Base-by-base conservation (phyloP, 92 coral and sea anemone species). In the Epizoanthus fatuus region DNA sequence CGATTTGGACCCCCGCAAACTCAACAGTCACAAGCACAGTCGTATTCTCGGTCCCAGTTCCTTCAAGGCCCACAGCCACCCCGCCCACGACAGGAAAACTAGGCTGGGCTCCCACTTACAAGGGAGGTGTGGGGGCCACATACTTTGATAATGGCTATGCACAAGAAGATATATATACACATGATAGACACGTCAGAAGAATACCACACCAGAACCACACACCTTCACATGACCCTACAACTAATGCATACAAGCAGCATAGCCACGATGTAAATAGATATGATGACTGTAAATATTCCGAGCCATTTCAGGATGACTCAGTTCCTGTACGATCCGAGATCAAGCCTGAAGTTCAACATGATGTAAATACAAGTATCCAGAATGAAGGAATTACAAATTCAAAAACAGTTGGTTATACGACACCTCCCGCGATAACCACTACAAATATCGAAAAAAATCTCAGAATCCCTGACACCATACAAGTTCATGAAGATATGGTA, bases 101-200 rank as follows among this genome's bases (percentile, higher is more conserved):
- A 68, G 8, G n/a, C 49, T 5, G 73, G 73, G 73, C 73, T 68
- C 73, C 45, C 73, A 38, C 73, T 39, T 68, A 9, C 45, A 68
- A 8, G 73, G 49, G 49, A 68, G 51, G 73, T 35, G 73, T 68
- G 49, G 45, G 52, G 9, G 73, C 73, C 52, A 54, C 64, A 17
- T 59, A 19, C 64, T 0, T 59, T 59, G 64, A 59, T 59, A 22
- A n/a, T 19, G 8, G 15, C 15, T n/a, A 44, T 44, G 49, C 1
- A 44, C 49, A 44, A 44, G 8, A 7, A 44, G 35, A 29, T 29
- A 29, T 29, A 29, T 2, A 29, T 29, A 29, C 35, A 29, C 1
- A 29, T 29, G 35, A 29, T 29, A 29, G 35, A 29, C 35, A 29
- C 2, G 35, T 29, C 35, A 29, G 35, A 29, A 29, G 35, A 29